These are phyloP conservation scores for Acanthurus lineatus DNA, from an alignment of 2,797 vertebrate genomes.

Conservation along the genomic window DNA sequence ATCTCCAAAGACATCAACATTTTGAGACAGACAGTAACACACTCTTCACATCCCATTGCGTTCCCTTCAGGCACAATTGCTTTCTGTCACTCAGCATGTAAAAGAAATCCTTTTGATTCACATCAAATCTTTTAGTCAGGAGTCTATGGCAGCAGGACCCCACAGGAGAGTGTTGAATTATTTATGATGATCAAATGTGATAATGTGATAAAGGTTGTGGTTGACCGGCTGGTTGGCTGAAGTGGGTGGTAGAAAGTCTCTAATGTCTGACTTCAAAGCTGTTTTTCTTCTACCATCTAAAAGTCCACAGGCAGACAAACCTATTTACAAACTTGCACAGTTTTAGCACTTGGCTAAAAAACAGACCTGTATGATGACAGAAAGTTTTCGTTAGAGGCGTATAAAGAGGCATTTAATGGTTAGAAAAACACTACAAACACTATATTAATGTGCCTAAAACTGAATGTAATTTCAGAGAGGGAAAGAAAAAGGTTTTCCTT, in stretches of 20 bases:
- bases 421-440: constrained; percentile 61
- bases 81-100: background rate
- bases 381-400: constrained; percentile 35
- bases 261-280: background rate
- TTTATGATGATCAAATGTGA: constrained; percentile 39
- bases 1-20: constrained; percentile 3
- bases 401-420: constrained; percentile 43
- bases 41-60: background rate
- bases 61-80: background rate
- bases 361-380: constrained; percentile 45
- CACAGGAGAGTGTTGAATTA: constrained; percentile 29
- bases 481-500: constrained; percentile 68
- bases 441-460: constrained; percentile 67
- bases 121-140: constrained; percentile 32
- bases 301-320: constrained; percentile 18
- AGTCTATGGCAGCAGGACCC: constrained; percentile 18
- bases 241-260: background rate
- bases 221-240: constrained; percentile 29
- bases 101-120: constrained; percentile 3
- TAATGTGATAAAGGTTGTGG: constrained; percentile 32
- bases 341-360: constrained; percentile 46
- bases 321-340: constrained; percentile 41
- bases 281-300: constrained; percentile 18
- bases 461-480: constrained; percentile 69
- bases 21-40: background rate